Conservation (phyloP, 2,888 invertebrate species). For the Thereva nobilitata region DNA sequence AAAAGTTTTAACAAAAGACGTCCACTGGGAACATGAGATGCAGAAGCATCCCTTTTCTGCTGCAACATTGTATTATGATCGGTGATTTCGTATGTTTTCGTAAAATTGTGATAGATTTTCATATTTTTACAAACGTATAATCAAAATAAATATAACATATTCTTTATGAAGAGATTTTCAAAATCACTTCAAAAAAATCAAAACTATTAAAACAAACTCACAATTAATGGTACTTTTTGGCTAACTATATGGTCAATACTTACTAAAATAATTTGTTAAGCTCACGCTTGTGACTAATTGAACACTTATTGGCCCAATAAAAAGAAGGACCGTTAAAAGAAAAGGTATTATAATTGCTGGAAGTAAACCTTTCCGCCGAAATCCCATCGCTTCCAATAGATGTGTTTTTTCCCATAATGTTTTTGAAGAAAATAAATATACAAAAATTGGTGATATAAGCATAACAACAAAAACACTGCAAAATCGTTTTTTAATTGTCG, state of each 20-base stretch:
- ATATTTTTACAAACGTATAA: too few species aligned
- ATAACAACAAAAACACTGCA: slow-evolving; percentile 83
- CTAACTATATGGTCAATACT: slow-evolving; percentile 4
- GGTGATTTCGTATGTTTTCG: too few species aligned
- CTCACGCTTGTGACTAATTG: slow-evolving; percentile 71
- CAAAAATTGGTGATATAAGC: slow-evolving; percentile 76
- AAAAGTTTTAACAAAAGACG: too few species aligned
- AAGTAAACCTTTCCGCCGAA: slow-evolving; percentile 73
- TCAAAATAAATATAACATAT: too few species aligned
- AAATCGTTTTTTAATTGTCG: slow-evolving; percentile 84
- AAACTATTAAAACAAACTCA: too few species aligned
- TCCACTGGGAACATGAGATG: too few species aligned
- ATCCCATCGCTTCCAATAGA: slow-evolving; percentile 73
- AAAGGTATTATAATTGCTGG: slow-evolving; percentile 75
- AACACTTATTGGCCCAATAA: slow-evolving; percentile 81
- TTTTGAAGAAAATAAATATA: slow-evolving; percentile 72
- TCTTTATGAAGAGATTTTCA: too few species aligned
- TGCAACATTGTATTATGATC: too few species aligned
- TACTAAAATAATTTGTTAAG: slow-evolving; percentile 66
- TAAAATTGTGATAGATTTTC: too few species aligned
- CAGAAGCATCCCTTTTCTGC: too few species aligned
- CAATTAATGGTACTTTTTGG: too few species aligned
- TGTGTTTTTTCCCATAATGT: slow-evolving; percentile 65
- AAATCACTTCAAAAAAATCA: too few species aligned
- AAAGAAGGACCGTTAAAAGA: slow-evolving; percentile 76